A percentile compares a stretch with the other conserved stretches of the same genome.
These are phyloP conservation scores for Vombatus ursinus DNA, from an alignment of 2,113 vertebrate species.

Conservation along the genomic window DNA sequence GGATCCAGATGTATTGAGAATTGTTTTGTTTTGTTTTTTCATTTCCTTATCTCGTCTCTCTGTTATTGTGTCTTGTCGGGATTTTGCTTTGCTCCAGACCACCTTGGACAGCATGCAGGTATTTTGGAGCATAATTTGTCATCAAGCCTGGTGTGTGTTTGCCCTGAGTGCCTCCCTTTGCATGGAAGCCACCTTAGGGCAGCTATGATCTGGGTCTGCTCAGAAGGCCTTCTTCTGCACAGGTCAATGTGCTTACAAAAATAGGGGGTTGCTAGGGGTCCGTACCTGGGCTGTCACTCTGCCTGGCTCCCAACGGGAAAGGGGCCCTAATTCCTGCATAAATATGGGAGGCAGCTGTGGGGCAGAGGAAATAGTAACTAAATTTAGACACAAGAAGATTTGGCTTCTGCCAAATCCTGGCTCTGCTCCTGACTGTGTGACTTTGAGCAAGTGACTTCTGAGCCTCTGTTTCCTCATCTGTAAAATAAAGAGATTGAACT, in stretches of 20 bases:
- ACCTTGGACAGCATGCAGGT: conserved; percentile 99
- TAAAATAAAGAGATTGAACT: not conserved
- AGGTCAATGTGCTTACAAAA: not conserved
- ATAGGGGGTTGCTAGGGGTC: not conserved
- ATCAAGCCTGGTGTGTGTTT: conserved; percentile 23
- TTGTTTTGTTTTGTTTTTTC: conserved; percentile 78
- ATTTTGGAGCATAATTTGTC: conserved; percentile 84
- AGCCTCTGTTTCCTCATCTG: not conserved
- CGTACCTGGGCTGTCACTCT: not conserved
- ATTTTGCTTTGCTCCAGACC: conserved; percentile 90
- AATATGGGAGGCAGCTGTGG: not conserved
- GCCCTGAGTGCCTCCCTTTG: conserved; percentile 23
- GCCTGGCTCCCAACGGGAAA: not conserved
- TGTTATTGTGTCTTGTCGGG: conserved; percentile 87
- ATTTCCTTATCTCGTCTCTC: conserved; percentile 82
- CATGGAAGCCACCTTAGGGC: conserved; percentile 53
- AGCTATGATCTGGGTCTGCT: conserved; percentile 74
- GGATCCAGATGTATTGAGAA: conserved; percentile 68
- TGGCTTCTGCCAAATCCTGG: not conserved
- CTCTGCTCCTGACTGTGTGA: not conserved
- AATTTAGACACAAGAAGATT: accelerated
- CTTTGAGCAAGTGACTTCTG: not conserved
- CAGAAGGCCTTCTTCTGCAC: not conserved
- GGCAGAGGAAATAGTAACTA: not conserved
- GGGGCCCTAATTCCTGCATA: accelerated